phyloP scores from a whole-genome alignment of 2,113 vertebrate genomes.

The Nothoprocta pentlandii region DNA sequence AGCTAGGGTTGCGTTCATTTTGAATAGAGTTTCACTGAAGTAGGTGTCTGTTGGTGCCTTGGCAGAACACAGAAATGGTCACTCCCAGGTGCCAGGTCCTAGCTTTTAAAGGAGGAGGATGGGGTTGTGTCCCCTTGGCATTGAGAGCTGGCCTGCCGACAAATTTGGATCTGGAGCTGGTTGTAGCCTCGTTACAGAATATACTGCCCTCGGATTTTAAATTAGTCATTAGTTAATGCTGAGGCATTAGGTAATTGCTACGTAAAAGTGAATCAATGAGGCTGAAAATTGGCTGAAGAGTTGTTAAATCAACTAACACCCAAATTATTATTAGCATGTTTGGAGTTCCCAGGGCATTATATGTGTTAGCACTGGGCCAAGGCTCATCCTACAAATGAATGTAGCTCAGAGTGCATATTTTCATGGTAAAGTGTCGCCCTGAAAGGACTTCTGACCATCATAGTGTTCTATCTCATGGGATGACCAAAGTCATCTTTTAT shows the following conservation, averaged over 20 bases:
- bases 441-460: background rate
- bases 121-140: background rate
- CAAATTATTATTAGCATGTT: background rate
- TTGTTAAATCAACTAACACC: background rate
- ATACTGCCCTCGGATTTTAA: background rate
- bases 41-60: background rate
- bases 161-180: background rate
- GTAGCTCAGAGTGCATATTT: background rate
- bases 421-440: background rate
- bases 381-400: background rate
- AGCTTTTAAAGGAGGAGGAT: background rate
- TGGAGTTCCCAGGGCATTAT: background rate
- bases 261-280: slow-evolving; percentile 3
- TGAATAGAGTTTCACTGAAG: background rate
- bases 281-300: background rate
- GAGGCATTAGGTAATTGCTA: background rate
- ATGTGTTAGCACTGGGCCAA: background rate
- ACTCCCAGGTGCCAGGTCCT: background rate
- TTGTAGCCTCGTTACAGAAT: background rate
- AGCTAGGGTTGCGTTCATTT: background rate
- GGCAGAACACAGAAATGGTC: background rate
- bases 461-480: background rate
- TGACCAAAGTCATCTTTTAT: background rate
- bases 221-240: background rate
- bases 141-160: background rate